These are phyloP conservation scores for Xerus rutilus DNA, from an alignment of 2,797 vertebrate species.

Conservation along the genomic window DNA sequence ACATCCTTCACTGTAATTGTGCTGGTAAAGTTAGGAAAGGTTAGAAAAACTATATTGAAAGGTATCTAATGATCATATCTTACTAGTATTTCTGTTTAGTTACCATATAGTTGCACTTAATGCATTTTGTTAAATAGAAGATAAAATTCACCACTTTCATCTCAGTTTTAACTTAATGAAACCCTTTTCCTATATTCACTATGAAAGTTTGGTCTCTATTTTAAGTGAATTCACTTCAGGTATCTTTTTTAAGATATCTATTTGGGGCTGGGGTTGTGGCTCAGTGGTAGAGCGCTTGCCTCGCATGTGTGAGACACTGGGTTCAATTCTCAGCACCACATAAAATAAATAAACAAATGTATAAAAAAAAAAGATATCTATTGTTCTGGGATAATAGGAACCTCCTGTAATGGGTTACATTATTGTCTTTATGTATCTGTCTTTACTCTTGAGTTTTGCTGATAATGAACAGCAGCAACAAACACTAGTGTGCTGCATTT, in stretches of 20 bases:
- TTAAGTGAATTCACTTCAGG: constrained; percentile 28
- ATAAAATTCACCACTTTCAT: constrained; percentile 53
- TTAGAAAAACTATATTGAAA: neutral
- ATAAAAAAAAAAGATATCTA: neutral
- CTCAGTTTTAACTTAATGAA: constrained; percentile 21
- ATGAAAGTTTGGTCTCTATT: neutral
- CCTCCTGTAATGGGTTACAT: neutral
- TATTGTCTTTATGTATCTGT: neutral
- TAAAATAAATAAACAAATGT: too few relatives aligned
- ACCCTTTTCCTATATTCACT: neutral
- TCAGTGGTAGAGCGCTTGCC: too few relatives aligned
- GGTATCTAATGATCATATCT: neutral
- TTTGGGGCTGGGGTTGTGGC: too few relatives aligned
- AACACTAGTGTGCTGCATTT: neutral
- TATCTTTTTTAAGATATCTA: constrained; percentile 1
- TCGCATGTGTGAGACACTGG: too few relatives aligned
- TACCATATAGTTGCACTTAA: constrained; percentile 54
- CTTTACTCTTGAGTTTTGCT: neutral
- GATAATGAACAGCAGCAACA: neutral
- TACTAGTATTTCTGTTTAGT: neutral
- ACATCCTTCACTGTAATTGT: neutral
- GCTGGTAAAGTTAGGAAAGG: constrained; percentile 14
- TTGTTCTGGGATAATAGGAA: neutral
- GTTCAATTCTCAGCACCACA: too few relatives aligned
- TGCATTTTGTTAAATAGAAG: constrained; percentile 56